Conservation (phyloP, 2,113 vertebrate species). For the Spea multiplicata region DNA sequence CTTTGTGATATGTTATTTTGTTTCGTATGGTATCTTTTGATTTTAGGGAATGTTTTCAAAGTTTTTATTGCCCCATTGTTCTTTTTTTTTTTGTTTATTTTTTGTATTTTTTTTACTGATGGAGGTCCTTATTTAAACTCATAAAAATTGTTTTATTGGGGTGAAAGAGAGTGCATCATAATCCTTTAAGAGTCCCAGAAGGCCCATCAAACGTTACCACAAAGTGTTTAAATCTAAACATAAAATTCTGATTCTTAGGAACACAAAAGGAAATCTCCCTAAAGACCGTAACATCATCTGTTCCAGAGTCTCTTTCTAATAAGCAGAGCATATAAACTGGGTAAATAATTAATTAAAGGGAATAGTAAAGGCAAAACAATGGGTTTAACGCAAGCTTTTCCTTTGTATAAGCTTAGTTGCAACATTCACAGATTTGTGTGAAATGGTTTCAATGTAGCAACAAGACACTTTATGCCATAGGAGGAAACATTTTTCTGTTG, state of each 20-base stretch:
- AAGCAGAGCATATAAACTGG: background rate
- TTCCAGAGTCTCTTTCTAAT: background rate
- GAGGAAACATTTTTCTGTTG: too few relatives aligned
- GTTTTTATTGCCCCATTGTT: too few relatives aligned
- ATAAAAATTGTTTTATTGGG: slow-evolving; percentile 37
- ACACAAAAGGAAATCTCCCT: slow-evolving; percentile 17
- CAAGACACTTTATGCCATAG: too few relatives aligned
- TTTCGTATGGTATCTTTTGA: too few relatives aligned
- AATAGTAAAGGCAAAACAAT: too few relatives aligned
- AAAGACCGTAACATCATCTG: background rate
- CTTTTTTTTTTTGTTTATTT: background rate
- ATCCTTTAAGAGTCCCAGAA: slow-evolving; percentile 32
- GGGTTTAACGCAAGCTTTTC: too few relatives aligned
- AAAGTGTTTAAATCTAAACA: slow-evolving; percentile 29
- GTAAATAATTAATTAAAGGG: slow-evolving; percentile 4
- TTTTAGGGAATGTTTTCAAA: too few relatives aligned
- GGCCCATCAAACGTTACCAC: slow-evolving; percentile 35
- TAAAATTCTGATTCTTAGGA: slow-evolving; percentile 13
- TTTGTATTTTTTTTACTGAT: slow-evolving; percentile 14
- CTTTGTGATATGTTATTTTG: too few relatives aligned
- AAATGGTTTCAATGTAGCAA: too few relatives aligned
- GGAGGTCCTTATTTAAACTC: slow-evolving; percentile 34
- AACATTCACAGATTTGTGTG: too few relatives aligned
- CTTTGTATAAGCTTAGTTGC: too few relatives aligned
- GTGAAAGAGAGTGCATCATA: slow-evolving; percentile 43